Base-by-base conservation (phyloP, 2,888 invertebrate genomes). In the Acleris cristana region DNA sequence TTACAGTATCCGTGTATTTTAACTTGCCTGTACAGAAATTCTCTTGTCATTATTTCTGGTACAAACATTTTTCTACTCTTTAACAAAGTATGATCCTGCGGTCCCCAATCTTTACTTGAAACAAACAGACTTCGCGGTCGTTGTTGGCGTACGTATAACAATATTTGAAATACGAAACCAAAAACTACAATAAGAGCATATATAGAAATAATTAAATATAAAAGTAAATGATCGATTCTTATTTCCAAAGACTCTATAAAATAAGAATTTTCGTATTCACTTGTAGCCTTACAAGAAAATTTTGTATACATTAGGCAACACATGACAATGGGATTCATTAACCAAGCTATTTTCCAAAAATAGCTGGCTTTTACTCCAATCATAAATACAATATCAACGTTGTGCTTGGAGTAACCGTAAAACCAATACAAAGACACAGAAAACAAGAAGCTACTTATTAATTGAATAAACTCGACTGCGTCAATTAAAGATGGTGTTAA, bases 11-110 rank as follows among this genome's bases (percentile, higher is more conserved):
- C 89, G 48, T 84, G 83, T 66, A 91, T 88, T 69, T 87, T 84
- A 1, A 90, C 86, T 84, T 92, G 93, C 61, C 92, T 79, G 68
- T 93, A 93, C 53, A 93, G 72, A 80, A 93, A 93, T 72, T 93
- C 93, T 66, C 90, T 84, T 0, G 92, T 93, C 93, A 93, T 93
- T 73, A 92, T 88, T 79, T 92, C 89, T 0, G 93, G 90, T 0
- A 89, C 84, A 76, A 93, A 93, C 89, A 93, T 90, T 73, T 83
- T 85, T 72, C 93, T 84, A 72, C 93, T 93, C 71, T 86, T 87
- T 60, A 74, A 84, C 62, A 93, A 79, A 70, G 86, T 74, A 12
- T 71, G 75, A 69, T 93, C 88, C 48, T 52, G 75, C 0, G 93
- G 93, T 2, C 93, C 93, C 91, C 90, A 93, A 58, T 72, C 76